Base-by-base conservation (phyloP, 2,797 vertebrate species). In the Syngnathus rostellatus region DNA sequence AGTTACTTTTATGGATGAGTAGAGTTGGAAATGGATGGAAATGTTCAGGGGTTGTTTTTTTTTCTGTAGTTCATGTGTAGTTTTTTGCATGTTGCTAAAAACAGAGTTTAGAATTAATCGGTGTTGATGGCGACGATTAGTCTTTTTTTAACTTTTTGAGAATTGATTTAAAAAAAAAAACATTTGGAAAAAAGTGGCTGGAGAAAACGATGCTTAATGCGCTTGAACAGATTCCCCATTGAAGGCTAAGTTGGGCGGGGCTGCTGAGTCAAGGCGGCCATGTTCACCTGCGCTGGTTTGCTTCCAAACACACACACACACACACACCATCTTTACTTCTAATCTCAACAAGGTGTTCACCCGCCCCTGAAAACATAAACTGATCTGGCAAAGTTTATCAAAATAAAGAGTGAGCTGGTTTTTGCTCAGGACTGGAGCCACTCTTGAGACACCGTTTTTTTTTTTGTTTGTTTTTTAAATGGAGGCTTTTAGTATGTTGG, bases 331-430 rank as follows among this genome's bases (percentile, higher is more conserved):
- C 77, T 80, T 78, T 3, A 39, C 64, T 77, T 57, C 55, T 71
- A 76, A 77, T 79, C 78, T 75, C 63, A 77, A 83, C 66, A 77
- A 79, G 77, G 72, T 80, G 79, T 83, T 65, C 58, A 53, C 53
- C 75, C 71, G 78, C 72, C 31, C 31, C 63, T 77, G 71, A 72
- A 78, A 78, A 73, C 70, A 70, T 64, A 71, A 60, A 63, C 65
- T 62, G 64, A 71, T 67, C 74, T 72, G 70, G 72, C 75, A 59
- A 80, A 57, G 66, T 62, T 77, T 72, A 68, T 82, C 78, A 68
- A 75, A 88, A 85, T 82, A 86, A 84, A 85, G 68, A 69, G 62
- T 68, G 55, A 73, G 72, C 66, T 75, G 62, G 70, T 77, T 78
- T 75, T 59, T 75, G 68, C 69, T 65, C 46, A 70, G 69, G 62